Evolutionary conservation across 2,113 vertebrate genomes (phyloP).

Genomic region (Cettia cetti): DNA sequence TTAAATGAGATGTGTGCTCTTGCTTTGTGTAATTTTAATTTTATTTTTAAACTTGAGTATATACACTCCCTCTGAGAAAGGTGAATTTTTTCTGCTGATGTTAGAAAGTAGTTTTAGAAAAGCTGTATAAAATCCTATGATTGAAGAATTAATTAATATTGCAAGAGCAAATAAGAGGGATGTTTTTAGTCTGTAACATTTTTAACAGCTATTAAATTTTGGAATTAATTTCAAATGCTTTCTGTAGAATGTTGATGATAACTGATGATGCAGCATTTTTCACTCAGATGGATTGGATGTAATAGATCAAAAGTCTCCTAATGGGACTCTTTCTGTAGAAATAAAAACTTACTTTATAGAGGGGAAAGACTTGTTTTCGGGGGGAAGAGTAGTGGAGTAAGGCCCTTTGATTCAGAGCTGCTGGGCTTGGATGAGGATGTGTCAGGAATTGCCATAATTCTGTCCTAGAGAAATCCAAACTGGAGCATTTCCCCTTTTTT

Average conservation of each 20-base stretch:
- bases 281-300: background rate
- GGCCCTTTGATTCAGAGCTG: background rate
- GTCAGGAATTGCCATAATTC: background rate
- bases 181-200: background rate
- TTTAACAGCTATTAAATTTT: background rate
- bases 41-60: background rate
- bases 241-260: background rate
- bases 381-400: background rate
- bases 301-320: background rate
- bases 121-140: background rate
- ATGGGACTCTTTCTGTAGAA: background rate
- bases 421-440: background rate
- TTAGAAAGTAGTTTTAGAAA: background rate
- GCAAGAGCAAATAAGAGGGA: background rate
- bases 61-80: background rate
- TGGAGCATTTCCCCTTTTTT: background rate
- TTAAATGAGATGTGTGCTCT: background rate
- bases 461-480: background rate
- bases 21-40: background rate
- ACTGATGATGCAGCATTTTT: background rate
- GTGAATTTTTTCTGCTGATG: background rate
- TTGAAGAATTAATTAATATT: background rate
- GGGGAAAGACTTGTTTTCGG: background rate
- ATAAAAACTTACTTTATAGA: background rate
- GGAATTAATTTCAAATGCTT: background rate